Base-by-base conservation (phyloP, 2,113 vertebrate genomes). In the Morphnarchus princeps region DNA sequence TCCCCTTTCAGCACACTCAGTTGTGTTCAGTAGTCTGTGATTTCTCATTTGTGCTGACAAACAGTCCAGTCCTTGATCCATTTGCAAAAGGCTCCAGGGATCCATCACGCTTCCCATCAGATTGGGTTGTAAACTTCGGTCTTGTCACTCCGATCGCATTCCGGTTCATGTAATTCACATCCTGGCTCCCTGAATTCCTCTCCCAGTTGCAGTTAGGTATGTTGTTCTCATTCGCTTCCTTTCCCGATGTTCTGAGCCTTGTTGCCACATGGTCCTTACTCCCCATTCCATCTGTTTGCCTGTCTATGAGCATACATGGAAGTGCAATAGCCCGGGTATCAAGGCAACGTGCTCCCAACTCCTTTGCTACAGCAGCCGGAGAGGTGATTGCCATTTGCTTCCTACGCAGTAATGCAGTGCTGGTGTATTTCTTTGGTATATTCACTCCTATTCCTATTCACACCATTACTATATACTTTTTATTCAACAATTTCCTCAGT, bases 31-130 rank as follows among this genome's bases (percentile, higher is more conserved):
- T 54, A 86, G 52, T 65, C 87, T 87, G 36, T 81, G 92, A 54
- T 95, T 92, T 82, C 72, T 95, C 52, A 38, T 92, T 89, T 61
- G 32, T 65, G 57, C 69, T 84, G 90, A 93, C 72, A 89, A 92
- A 95, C 31, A 71, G 24, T 69, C 21, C 40, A 14, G 4, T 63
- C 67, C 25, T 36, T 91, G 38, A 78, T 73, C 62, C 28, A 10
- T 7, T 83, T 65, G 59, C 31, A 52, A 71, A 36, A 89, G 6
- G 28, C 76, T 94, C 63, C 67, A 87, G 80, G 52, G 59, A 63
- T 78, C 49, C 86, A 79, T 87, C 49, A 11, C 0, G 3, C 28
- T 82, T 89, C 45, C 45, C 55, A 5, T 81, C 52, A 69, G 28
- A 22, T 32, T 79, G 57, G 34, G 16, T 76, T 87, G 61, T 72